Evolutionary conservation across 1,140 invertebrate species (phyloP).

Genomic region (Lepidurus packardi): DNA sequence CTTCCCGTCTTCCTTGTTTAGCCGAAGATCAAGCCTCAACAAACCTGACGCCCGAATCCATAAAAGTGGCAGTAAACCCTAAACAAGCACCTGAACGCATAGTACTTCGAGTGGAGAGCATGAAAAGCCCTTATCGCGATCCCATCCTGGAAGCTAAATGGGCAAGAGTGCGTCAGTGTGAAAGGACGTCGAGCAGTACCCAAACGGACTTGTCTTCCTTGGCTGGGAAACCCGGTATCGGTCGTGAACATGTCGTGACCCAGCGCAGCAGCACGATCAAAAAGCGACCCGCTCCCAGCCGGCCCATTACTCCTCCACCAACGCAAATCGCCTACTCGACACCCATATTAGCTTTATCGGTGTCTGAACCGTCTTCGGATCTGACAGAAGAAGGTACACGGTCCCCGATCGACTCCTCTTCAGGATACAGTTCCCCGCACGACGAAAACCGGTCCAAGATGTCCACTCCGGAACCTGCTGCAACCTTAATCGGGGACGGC

Average conservation of each 20-base stretch:
- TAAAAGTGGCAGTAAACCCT: neutral
- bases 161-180: slow-evolving; percentile 8
- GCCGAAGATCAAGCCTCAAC: neutral
- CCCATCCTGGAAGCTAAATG: neutral
- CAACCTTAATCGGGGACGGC: neutral
- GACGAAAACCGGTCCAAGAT: slow-evolving; percentile 29
- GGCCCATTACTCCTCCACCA: slow-evolving; percentile 20
- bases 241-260: neutral
- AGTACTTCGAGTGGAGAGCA: slow-evolving; percentile 33
- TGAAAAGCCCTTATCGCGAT: slow-evolving; percentile 20
- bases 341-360: neutral
- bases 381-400: neutral
- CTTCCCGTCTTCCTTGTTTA: neutral
- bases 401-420: slow-evolving; percentile 31
- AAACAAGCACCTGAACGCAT: slow-evolving; percentile 12
- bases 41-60: neutral
- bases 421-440: slow-evolving; percentile 32
- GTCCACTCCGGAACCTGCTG: slow-evolving; percentile 30
- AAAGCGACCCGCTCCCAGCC: slow-evolving; percentile 4
- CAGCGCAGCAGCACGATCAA: neutral
- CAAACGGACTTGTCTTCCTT: slow-evolving; percentile 28
- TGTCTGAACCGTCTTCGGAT: slow-evolving; percentile 5
- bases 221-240: neutral
- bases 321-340: slow-evolving; percentile 1
- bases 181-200: slow-evolving; percentile 31